A percentile compares a stretch with the other conserved stretches of the same genome.
Evolutionary conservation across 2,888 invertebrate genomes (phyloP).

Genomic region (Nomada flava): DNA sequence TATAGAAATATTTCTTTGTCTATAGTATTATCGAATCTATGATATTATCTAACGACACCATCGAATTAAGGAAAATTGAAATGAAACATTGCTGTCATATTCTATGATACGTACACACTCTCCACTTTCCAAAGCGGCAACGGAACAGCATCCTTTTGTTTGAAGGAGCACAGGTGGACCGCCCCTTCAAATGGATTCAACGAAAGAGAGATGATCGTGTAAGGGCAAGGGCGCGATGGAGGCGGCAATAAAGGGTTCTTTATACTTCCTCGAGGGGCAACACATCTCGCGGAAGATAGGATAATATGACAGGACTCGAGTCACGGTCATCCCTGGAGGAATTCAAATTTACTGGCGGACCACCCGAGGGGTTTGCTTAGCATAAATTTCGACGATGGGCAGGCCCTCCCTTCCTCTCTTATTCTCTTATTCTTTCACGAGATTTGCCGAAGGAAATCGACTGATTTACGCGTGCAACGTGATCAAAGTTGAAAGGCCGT

Average conservation of each 20-base stretch:
- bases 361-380: slow-evolving; percentile 57
- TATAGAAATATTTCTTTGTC: too few relatives aligned
- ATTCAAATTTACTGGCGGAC: slow-evolving; percentile 57
- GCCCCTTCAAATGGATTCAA: neutral
- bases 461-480: slow-evolving; percentile 51
- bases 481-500: slow-evolving; percentile 35
- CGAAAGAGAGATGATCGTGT: slow-evolving; percentile 2
- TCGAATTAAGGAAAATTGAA: too few relatives aligned
- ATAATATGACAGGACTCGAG: slow-evolving; percentile 36
- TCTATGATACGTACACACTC: too few relatives aligned
- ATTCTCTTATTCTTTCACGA: neutral
- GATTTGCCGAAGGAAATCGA: slow-evolving; percentile 56
- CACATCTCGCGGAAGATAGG: slow-evolving; percentile 20
- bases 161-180: neutral
- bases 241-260: slow-evolving; percentile 31
- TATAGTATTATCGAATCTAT: too few relatives aligned
- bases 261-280: slow-evolving; percentile 15
- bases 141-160: neutral
- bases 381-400: slow-evolving; percentile 61
- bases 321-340: slow-evolving; percentile 54
- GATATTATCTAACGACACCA: too few relatives aligned
- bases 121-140: neutral
- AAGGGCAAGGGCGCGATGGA: slow-evolving; percentile 14
- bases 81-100: too few relatives aligned
- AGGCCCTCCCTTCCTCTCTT: neutral